Evolutionary conservation across 2,113 vertebrate species (phyloP), one percentile per base, ranked within the genome.

Genomic region (Lates calcarifer): DNA sequence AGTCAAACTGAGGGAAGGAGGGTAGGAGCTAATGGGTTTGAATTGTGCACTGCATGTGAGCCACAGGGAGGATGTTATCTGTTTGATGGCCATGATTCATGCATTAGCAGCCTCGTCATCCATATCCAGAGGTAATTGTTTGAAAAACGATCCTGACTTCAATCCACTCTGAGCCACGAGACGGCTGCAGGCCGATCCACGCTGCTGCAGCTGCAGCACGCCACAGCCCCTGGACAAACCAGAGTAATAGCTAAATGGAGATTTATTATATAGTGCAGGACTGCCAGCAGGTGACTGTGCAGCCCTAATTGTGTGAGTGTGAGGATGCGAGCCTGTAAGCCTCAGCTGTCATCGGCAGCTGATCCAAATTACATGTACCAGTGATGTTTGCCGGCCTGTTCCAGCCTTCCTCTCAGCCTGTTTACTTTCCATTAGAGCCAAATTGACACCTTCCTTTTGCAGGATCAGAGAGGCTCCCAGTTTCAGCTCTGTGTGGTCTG

Each of bases 381-480:
- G 56, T 66, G 68, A 77, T 80, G 84, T 87, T 88, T 87, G 61
- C 89, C 6, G 58, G 62, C 65, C 79, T n/a, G 61, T 55, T 64
- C 14, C 73, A 45, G 58, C 51, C 63, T 43, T 62, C 43, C 33
- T 67, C 74, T 28, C 35, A n/a, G 39, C 35, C 55, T 67, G 82
- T 89, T 90, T 83, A 53, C 62, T 76, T 76, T 85, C 77, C 71
- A 85, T 87, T 84, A 85, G 65, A 70, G 82, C 17, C 72, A 12
- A 57, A 74, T 65, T 73, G 70, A 84, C 81, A 81, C 64, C 66
- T 74, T 66, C 58, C 79, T 53, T 70, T 79, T 79, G 47, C 61
- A 74, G 70, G 67, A 74, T 57, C 6, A 66, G 73, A 41, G 74
- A 74, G 33, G 72, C 53, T 1, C 49, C 80, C 55, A 20, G 33